phyloP scores from a whole-genome alignment of 2,797 vertebrate genomes.

The Chanos chanos region DNA sequence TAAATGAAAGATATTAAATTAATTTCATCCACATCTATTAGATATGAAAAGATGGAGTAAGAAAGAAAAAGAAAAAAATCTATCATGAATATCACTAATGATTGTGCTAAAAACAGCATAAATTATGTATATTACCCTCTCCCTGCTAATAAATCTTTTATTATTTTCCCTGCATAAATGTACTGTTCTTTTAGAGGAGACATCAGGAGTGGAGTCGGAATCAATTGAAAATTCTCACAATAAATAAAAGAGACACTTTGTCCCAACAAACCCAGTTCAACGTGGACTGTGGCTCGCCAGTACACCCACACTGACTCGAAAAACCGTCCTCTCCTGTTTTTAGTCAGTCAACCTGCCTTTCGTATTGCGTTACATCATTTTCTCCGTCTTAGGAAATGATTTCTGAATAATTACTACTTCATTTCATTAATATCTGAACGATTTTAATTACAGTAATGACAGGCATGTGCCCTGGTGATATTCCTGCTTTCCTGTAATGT shows the following conservation, averaged over 20 bases:
- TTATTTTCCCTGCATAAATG: constrained; percentile 97
- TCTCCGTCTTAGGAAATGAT: constrained; percentile 33
- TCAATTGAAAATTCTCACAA: constrained; percentile 84
- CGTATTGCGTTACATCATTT: constrained; percentile 34
- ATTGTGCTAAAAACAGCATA: constrained; percentile 99
- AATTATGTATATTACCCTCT: constrained; percentile 99
- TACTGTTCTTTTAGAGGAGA: constrained; percentile 87
- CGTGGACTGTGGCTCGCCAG: constrained; percentile 67
- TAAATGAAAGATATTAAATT: constrained; percentile 90
- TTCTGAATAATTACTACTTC: constrained; percentile 30
- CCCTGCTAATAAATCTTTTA: constrained; percentile 99
- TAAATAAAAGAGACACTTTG: constrained; percentile 81
- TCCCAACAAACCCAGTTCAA: constrained; percentile 75
- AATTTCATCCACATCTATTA: constrained; percentile 87
- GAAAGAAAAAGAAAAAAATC: constrained; percentile 78
- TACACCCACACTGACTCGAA: constrained; percentile 36
- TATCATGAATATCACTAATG: constrained; percentile 99
- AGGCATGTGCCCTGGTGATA: constrained; percentile 37
- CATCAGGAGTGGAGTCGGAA: constrained; percentile 85
- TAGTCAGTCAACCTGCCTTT: no score
- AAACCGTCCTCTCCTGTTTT: constrained; percentile 13
- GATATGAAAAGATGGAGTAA: constrained; percentile 77
- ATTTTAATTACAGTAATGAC: constrained; percentile 43
- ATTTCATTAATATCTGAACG: constrained; percentile 42
- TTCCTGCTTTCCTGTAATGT: constrained; percentile 49